Conservation (phyloP, 1,140 invertebrate species). For the Akabosia matsudoensis region DNA sequence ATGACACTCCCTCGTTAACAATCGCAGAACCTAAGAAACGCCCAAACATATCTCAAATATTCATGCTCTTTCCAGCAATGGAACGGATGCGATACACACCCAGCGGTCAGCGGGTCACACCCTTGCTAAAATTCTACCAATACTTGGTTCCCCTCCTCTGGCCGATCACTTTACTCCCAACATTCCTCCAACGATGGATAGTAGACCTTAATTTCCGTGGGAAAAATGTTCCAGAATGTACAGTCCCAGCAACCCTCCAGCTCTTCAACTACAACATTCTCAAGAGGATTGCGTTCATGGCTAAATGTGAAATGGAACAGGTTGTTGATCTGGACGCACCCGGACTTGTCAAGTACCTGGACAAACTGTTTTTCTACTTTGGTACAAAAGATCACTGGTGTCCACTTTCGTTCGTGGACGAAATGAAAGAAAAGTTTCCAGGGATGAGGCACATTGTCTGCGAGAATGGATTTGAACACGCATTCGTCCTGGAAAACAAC, state of each 20-base stretch:
- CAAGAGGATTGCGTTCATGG: slow-evolving; percentile 46
- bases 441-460: slow-evolving; percentile 63
- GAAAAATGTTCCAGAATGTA: slow-evolving; percentile 48
- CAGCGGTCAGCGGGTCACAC: slow-evolving; percentile 63
- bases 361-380: slow-evolving; percentile 71
- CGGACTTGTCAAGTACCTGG: slow-evolving; percentile 53
- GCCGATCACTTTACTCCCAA: slow-evolving; percentile 61
- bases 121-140: slow-evolving; percentile 47
- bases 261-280: slow-evolving; percentile 55
- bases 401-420: slow-evolving; percentile 63
- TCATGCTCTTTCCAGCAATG: slow-evolving; percentile 77
- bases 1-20: slow-evolving; percentile 6
- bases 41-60: slow-evolving; percentile 57
- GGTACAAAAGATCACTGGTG: slow-evolving; percentile 71
- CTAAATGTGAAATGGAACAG: slow-evolving; percentile 61
- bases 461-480: slow-evolving; percentile 64
- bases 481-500: slow-evolving; percentile 68
- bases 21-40: slow-evolving; percentile 49
- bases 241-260: slow-evolving; percentile 53
- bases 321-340: slow-evolving; percentile 61
- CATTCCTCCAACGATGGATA: slow-evolving; percentile 54
- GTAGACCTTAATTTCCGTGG: slow-evolving; percentile 55
- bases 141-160: slow-evolving; percentile 59
- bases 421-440: slow-evolving; percentile 61
- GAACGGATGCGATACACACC: slow-evolving; percentile 70